A percentile compares a stretch with the other conserved stretches of the same genome.
phyloP scores from a whole-genome alignment of 2,888 invertebrate genomes.

The Cynaeus angustus region DNA sequence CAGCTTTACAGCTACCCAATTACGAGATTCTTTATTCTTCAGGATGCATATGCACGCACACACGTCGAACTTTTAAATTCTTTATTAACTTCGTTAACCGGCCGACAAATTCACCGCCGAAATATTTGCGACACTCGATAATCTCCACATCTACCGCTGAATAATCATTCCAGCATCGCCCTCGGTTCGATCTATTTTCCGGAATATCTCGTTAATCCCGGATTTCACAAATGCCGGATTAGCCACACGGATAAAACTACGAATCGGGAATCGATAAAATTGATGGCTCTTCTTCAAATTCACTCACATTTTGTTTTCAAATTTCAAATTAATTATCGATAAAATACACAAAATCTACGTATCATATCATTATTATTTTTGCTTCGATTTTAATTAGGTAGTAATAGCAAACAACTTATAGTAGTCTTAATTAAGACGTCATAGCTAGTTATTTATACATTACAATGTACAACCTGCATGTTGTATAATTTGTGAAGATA shows the following conservation, averaged over 20 bases:
- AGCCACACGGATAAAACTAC: conserved; percentile 58
- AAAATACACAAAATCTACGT: no score
- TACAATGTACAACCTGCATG: conserved; percentile 41
- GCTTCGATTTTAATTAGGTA: conserved; percentile 43
- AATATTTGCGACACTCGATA: conserved; percentile 18
- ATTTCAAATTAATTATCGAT: conserved; percentile 2
- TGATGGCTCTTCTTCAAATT: conserved; percentile 35
- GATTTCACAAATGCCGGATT: conserved; percentile 67
- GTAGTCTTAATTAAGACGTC: conserved; percentile 46
- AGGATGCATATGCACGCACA: conserved; percentile 25
- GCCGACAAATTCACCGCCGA: background rate
- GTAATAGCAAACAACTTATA: conserved; percentile 46
- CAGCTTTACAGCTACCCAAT: conserved; percentile 4
- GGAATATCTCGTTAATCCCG: conserved; percentile 64
- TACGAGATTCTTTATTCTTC: conserved; percentile 15
- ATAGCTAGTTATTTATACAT: conserved; percentile 46
- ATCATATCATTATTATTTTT: conserved; percentile 45
- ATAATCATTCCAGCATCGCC: conserved; percentile 39
- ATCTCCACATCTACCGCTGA: conserved; percentile 28
- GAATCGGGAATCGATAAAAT: conserved; percentile 53
- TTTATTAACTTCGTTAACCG: conserved; percentile 20
- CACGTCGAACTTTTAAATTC: no score
- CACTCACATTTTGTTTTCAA: conserved; percentile 28
- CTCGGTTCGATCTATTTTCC: conserved; percentile 53
- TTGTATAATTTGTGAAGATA: conserved; percentile 44